These are phyloP conservation scores for Sclerurus mexicanus DNA, from an alignment of 2,113 vertebrate genomes.

Conservation along the genomic window DNA sequence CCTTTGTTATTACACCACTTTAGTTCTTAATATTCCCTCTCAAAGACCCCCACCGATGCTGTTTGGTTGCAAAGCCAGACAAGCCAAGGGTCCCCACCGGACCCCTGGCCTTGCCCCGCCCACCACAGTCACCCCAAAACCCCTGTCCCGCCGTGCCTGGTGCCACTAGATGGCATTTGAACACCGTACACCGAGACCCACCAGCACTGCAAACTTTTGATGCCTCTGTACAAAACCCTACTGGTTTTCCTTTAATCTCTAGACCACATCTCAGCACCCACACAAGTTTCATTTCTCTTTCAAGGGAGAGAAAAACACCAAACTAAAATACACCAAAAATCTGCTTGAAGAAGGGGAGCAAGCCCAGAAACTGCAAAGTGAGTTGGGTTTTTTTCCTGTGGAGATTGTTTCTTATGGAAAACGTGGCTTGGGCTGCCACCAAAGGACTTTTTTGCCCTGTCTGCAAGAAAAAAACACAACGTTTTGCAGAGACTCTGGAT, in stretches of 20 bases:
- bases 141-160: neutral
- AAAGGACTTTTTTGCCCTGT: neutral
- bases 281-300: neutral
- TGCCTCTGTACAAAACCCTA: neutral
- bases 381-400: no score
- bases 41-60: rapidly evolving
- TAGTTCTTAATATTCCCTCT: neutral
- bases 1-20: neutral
- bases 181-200: neutral
- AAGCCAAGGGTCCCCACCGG: rapidly evolving
- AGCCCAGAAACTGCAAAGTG: neutral
- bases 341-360: neutral
- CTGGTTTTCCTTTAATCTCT: neutral
- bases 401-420: neutral
- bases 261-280: neutral
- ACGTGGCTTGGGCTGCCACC: neutral
- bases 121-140: neutral
- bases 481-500: neutral
- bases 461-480: neutral
- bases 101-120: neutral
- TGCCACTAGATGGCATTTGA: constrained; percentile 52
- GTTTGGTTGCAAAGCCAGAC: neutral
- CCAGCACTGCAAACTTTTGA: neutral
- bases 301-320: neutral
- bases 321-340: neutral